A percentile compares a stretch with the other conserved stretches of the same genome.
phyloP scores from a whole-genome alignment of 2,113 vertebrate species.

The Pelobates fuscus region DNA sequence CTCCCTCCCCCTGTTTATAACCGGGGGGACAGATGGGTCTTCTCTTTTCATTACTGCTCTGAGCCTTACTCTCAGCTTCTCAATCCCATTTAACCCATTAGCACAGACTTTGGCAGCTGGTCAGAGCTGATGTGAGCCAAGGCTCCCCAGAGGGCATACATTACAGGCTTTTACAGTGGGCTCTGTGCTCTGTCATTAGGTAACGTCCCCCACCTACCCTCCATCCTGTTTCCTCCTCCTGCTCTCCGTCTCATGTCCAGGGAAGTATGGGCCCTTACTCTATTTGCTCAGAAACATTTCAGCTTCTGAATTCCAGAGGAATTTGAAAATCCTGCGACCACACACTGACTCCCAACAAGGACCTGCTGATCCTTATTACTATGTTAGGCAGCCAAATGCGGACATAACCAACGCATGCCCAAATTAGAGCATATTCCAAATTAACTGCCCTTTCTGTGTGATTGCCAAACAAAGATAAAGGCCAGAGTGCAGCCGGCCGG shows the following conservation, averaged over 20 bases:
- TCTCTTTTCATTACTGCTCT: constrained; percentile 35
- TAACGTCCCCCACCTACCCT: neutral
- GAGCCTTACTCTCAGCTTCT: constrained; percentile 36
- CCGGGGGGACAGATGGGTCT: constrained; percentile 33
- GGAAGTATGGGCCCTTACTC: constrained; percentile 3
- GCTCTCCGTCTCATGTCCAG: neutral
- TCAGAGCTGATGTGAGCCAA: neutral
- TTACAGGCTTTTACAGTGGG: constrained; percentile 32
- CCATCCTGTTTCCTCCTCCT: no score
- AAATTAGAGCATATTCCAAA: neutral
- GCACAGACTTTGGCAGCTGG: constrained; percentile 40
- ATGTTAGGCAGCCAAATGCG: neutral
- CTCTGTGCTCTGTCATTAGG: constrained; percentile 19
- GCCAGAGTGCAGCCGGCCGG: neutral
- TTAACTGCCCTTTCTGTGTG: neutral
- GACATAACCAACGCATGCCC: neutral
- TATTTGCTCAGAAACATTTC: neutral
- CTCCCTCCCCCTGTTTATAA: constrained; percentile 7
- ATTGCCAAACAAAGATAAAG: neutral
- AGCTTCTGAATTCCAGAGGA: constrained; percentile 10
- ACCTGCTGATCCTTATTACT: neutral
- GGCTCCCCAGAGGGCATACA: constrained; percentile 22
- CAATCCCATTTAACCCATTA: constrained; percentile 49
- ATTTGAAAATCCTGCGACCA: constrained; percentile 13
- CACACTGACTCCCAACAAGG: neutral